Evolutionary conservation across 1,140 invertebrate genomes (phyloP), one percentile per base, ranked within the genome.

Genomic region (Drosophila lini): DNA sequence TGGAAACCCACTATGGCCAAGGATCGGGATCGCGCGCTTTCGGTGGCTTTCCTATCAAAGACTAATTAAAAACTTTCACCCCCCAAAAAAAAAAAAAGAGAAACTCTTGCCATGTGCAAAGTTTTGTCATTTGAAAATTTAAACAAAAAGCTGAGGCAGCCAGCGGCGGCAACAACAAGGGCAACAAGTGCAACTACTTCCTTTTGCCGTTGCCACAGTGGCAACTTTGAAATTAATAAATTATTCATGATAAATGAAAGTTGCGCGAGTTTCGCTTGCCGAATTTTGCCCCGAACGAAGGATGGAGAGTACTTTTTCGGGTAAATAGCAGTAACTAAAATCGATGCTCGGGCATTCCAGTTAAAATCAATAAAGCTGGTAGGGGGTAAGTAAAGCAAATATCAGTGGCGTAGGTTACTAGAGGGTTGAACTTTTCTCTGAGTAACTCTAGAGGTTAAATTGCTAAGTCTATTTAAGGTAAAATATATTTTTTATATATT

Each of bases 81-180:
- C 22, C 44, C 80, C 68, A 88, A 74, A 75, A 86, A 77, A 80
- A 65, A 65, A 19, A 57, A 79, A 19, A 22, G 19, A n/a, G 19
- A 55, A 63, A 70, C 55, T 42, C 41, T 45, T 55, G 53, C 57
- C 80, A 82, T 70, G 57, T 81, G 53, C 85, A 89, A 88, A 89
- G 80, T 88, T 89, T 88, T 88, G 84, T 88, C 84, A 88, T 88
- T 89, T 88, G 57, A 73, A 80, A 80, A 82, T 88, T 88, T 79
- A 71, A 88, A 86, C 77, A 83, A 88, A 80, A 77, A 80, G 84
- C 80, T 62, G 67, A 74, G 68, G 74, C 84, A 70, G 68, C 63
- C 58, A 62, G 48, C 64, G 50, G 58, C 83, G 60, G 36, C 77
- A 71, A 71, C 63, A 62, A 63, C 78, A 58, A 57, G 31, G 47